Conservation (phyloP, 2,113 vertebrate species). For the Capricornis sumatraensis region DNA sequence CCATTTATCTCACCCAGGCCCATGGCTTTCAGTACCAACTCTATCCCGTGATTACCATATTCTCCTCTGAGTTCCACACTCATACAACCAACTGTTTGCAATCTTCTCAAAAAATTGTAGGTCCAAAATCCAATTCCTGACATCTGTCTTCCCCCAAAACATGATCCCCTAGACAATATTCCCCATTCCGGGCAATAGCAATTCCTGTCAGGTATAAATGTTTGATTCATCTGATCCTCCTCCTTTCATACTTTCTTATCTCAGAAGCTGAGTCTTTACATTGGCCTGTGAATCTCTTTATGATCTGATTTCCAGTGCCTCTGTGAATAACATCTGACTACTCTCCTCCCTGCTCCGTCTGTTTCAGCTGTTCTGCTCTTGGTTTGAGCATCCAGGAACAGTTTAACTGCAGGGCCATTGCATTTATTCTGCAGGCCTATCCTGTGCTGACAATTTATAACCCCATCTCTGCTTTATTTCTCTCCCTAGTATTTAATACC, state of each 20-base stretch:
- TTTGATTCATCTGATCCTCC: not conserved
- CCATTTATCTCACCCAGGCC: not conserved
- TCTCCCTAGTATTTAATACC: not conserved
- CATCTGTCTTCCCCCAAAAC: not conserved
- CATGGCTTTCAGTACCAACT: not conserved
- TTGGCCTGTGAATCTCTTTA: not conserved
- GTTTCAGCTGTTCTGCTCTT: not conserved
- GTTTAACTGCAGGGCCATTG: not conserved
- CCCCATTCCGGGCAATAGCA: not conserved
- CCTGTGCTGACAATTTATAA: not conserved
- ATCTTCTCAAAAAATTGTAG: not conserved
- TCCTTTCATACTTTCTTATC: not conserved
- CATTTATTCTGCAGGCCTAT: not conserved
- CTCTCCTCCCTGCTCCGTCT: fast-evolving
- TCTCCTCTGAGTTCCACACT: not conserved
- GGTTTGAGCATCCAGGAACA: not conserved
- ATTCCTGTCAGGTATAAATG: not conserved
- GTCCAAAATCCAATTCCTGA: not conserved
- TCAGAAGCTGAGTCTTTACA: not conserved
- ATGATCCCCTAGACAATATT: not conserved
- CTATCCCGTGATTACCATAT: not conserved
- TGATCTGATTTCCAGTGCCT: not conserved
- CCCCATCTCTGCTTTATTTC: not conserved
- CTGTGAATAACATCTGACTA: not conserved
- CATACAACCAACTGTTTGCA: not conserved